Base-by-base conservation (phyloP, 2,797 vertebrate species). In the Mus caroli region DNA sequence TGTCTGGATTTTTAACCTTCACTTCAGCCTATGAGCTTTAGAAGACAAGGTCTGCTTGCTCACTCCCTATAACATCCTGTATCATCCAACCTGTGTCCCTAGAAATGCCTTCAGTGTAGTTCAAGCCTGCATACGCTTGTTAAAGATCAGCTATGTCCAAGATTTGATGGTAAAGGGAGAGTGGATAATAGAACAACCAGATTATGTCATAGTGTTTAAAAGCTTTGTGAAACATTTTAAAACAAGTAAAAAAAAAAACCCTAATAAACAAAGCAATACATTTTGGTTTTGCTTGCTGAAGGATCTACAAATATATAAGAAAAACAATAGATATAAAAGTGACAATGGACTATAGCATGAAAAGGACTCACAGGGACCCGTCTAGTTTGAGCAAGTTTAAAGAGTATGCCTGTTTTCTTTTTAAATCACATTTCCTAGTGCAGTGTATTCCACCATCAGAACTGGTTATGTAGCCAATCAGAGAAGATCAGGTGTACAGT, bases 381-480 rank as follows among this genome's bases (percentile, higher is more conserved):
- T 31, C 24, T 78, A 0, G 0, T 37, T 9, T 3, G n/a, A 28
- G 50, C 12, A 34, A 1, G 3, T 6, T 14, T 17, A 22, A 28
- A 52, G 20, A 6, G 9, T 12, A 2, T 77, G 19, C 34, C 20
- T 1, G 37, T 58, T 26, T 82, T 9, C n/a, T 40, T 80, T 28
- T n/a, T 28, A 24, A n/a, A n/a, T 15, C 37, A 17, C 11, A 28
- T 17, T 2, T 43, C 2, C 75, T 37, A 4, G 3, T 26, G 50
- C 28, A 52, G 1, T 37, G 67, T 3, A 34, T 26, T 34, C 14
- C 4, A n/a, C 24, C 8, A 1, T 31, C 34, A 40, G 14, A 50
- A 60, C 1, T 43, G 3, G 76, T 1, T 46, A 73, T 46, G 3
- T 52, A 14, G 20, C 15, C 11, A 1, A 34, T 24, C 1, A 3